Evolutionary conservation across 2,113 vertebrate genomes (phyloP).

Genomic region (Hemiprocne comata): DNA sequence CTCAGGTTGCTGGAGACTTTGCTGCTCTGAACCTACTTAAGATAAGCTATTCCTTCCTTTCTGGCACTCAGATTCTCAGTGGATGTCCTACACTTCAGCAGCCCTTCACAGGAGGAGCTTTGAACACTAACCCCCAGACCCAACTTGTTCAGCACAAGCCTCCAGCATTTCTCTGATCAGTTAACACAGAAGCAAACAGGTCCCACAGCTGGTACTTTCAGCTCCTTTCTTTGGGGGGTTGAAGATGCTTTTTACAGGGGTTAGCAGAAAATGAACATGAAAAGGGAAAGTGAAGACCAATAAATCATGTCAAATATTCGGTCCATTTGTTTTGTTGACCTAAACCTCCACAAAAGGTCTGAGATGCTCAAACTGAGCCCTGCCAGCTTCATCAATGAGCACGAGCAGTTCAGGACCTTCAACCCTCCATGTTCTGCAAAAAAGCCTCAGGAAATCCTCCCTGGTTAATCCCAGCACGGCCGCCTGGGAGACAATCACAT

Average conservation of each 20-base stretch:
- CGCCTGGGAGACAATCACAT: neutral
- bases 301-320: neutral
- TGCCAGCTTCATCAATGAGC: neutral
- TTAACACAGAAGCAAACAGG: neutral
- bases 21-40: neutral
- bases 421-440: neutral
- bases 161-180: neutral
- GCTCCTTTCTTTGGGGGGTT: neutral
- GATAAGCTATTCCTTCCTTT: neutral
- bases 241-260: neutral
- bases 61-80: fast-evolving
- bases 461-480: neutral
- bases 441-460: neutral
- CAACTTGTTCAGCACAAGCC: neutral
- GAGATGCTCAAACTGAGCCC: neutral
- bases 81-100: fast-evolving
- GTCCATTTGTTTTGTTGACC: neutral
- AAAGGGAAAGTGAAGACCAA: neutral
- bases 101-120: neutral
- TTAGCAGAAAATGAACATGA: neutral
- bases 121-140: neutral
- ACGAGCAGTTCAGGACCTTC: neutral
- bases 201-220: neutral
- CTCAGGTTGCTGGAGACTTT: neutral
- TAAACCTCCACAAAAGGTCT: fast-evolving